Evolutionary conservation across 2,113 vertebrate genomes (phyloP).

Genomic region (Haemorhous mexicanus): DNA sequence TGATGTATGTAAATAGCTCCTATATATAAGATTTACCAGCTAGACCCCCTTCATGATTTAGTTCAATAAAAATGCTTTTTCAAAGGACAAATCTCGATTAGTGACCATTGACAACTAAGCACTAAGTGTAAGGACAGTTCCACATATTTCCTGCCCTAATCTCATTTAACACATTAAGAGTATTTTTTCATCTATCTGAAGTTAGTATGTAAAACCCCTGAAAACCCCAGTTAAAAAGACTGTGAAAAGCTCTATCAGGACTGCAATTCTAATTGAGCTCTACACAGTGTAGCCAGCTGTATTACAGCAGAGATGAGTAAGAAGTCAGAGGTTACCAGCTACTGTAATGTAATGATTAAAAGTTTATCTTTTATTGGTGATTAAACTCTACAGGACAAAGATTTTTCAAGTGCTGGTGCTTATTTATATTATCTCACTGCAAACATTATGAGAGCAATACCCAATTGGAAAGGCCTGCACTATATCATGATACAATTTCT

Average conservation of each 20-base stretch:
- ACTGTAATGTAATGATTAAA: background rate
- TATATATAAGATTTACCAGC: background rate
- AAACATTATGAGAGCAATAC: background rate
- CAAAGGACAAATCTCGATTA: background rate
- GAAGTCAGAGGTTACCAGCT: background rate
- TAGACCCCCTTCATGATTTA: background rate
- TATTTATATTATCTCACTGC: background rate
- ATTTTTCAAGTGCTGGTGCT: background rate
- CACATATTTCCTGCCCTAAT: background rate
- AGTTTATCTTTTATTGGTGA: slow-evolving; percentile 10
- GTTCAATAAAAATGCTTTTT: background rate
- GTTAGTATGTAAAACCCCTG: background rate
- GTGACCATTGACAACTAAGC: background rate
- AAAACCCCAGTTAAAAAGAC: background rate
- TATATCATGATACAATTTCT: background rate
- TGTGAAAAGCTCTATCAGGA: background rate
- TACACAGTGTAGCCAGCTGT: background rate
- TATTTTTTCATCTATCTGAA: background rate
- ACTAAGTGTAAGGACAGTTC: background rate
- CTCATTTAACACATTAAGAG: background rate
- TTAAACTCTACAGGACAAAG: background rate
- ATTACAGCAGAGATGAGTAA: background rate
- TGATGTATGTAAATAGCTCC: background rate
- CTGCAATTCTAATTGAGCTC: background rate
- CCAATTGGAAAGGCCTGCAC: background rate